Evolutionary conservation across 1,140 invertebrate genomes (phyloP), one percentile per base, ranked within the genome.

Genomic region (Ylistrum balloti): DNA sequence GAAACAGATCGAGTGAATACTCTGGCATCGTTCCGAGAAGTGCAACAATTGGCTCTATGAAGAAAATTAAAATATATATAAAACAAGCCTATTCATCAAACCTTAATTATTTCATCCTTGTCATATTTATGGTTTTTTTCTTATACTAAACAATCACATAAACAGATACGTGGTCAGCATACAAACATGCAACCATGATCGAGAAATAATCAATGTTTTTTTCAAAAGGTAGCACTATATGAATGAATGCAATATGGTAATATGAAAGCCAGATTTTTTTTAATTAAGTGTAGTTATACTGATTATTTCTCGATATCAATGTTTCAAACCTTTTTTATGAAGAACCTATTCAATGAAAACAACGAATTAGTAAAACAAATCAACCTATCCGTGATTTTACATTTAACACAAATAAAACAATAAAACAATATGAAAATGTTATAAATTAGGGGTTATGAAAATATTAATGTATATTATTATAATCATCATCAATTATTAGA

Each of bases 21-120:
- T 11, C 56, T 28, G 56, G 56, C 56, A 74, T 74, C 56, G 56
- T 74, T 74, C 56, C 56, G 56, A 74, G 56, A 74, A 74, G 56
- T 74, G 56, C 56, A 74, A 74, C 56, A 74, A 74, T 74, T 74
- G 56, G 56, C 56, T 74, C 56, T 74, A 74, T 74, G 56, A 74
- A 74, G 56, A 74, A 74, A 74, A 74, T 74, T 74, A 74, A 74
- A 74, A 74, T 1, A 74, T 22, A 28, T 74, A 17, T 74, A 74
- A 74, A 74, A 74, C 56, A 74, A n/a, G n/a, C 56, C 56, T 74
- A 74, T 74, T 28, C 35, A 38, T 28, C 17, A 74, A 74, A 74
- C 56, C 56, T 86, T 17, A 5, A 28, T 28, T 28, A 28, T 28
- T 74, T 74, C 9, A 74, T 74, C 56, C 56, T 74, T 1, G 3